Evolutionary conservation across 2,888 invertebrate species (phyloP), one percentile per base, ranked within the genome.

Genomic region (Parelbella ahira): DNA sequence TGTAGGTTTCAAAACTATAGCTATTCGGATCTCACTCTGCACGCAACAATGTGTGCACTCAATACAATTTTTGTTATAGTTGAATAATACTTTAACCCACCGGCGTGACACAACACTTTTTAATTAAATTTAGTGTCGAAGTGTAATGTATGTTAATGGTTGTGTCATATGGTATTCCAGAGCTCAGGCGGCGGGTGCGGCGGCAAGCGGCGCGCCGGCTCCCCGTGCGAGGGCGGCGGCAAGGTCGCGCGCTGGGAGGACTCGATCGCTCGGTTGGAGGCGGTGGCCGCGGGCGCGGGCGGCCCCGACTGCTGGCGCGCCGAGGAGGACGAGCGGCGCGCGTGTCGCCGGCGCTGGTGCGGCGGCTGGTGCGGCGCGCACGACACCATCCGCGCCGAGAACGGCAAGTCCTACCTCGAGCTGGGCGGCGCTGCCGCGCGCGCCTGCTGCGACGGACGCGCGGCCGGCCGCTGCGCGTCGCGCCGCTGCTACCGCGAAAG

Each of bases 341-440:
- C 90, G 60, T 75, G 84, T 54, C 81, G 87, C 75, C 74, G 90
- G 78, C 71, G 90, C 80, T 77, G 90, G 80, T 87, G 88, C 69
- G 86, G 87, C 48, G 87, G 88, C 63, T 84, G 88, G 81, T 84
- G 88, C 68, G 83, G 88, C 51, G 87, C 87, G 58, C 92, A 92
- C 72, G 94, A 94, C 75, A 95, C 95, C 65, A 96, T 96, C 72
- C 91, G 95, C 51, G 96, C 95, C 60, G 95, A 95, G 80, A 96
- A 96, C 77, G 96, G 96, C 63, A 96, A 96, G 83, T 94, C 94
- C 54, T 96, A 96, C 87, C 88, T 96, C 68, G 95, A 96, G 82
- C 88, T 96, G 51, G 96, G 95, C 60, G 93, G 92, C 58, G 90
- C 91, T 21, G 89, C 96, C 42, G 95, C 95, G 59, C 92, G 92